Evolutionary conservation across 2,888 invertebrate genomes (phyloP).

Genomic region (Cerastis leucographa): DNA sequence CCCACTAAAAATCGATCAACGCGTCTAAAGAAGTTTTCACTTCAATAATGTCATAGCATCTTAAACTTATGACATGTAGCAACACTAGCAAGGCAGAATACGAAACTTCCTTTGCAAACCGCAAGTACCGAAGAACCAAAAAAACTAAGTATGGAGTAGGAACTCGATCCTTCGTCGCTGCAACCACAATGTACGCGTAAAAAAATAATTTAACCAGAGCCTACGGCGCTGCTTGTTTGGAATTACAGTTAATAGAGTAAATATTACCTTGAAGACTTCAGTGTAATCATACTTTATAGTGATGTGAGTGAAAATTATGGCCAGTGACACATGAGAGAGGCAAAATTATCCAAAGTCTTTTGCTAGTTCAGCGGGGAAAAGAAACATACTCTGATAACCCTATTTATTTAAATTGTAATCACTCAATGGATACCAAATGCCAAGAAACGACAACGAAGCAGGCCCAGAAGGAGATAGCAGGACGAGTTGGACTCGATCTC

Average conservation of each 20-base stretch:
- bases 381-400: too few species aligned
- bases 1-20: too few species aligned
- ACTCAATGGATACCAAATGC: too few species aligned
- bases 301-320: conserved; percentile 32
- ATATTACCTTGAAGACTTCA: conserved; percentile 45
- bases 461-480: too few species aligned
- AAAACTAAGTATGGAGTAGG: conserved; percentile 75
- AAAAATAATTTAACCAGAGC: conserved; percentile 58
- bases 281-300: conserved; percentile 39
- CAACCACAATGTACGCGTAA: conserved; percentile 75
- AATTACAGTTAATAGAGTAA: conserved; percentile 63
- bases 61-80: conserved; percentile 25
- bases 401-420: too few species aligned
- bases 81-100: conserved; percentile 69
- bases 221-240: conserved; percentile 26
- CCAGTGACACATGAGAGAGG: not conserved
- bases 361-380: not conserved
- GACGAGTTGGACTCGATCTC: too few species aligned
- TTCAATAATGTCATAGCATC: not conserved
- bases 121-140: conserved; percentile 76
- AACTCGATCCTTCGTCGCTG: conserved; percentile 80
- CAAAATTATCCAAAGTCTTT: not conserved
- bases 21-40: too few species aligned
- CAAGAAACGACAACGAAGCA: too few species aligned
- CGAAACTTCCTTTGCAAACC: conserved; percentile 85